Conservation (phyloP, 2,888 invertebrate species). For the Phorcus lineatus region DNA sequence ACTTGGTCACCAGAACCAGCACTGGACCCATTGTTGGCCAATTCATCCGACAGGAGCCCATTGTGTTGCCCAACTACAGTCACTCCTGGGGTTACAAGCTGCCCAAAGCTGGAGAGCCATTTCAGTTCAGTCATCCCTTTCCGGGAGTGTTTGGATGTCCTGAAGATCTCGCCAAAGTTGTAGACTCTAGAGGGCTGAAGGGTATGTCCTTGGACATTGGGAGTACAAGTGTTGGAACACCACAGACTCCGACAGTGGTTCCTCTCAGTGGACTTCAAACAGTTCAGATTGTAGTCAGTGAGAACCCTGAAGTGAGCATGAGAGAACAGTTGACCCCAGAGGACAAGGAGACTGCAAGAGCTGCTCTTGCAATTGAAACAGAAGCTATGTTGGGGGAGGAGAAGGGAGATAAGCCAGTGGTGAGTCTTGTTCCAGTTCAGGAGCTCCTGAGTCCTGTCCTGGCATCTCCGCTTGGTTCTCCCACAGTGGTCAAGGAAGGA, state of each 20-base stretch:
- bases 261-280: not conserved
- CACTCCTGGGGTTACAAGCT: not conserved
- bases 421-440: constrained; percentile 11
- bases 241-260: not conserved
- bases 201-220: not conserved
- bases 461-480: not conserved
- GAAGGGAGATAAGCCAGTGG: not conserved
- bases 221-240: not conserved
- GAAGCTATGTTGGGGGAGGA: too few relatives aligned
- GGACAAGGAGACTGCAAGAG: not conserved
- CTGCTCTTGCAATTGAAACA: not conserved
- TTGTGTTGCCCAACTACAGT: constrained; percentile 10
- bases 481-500: constrained; percentile 18
- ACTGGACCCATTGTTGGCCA: constrained; percentile 65
- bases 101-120: constrained; percentile 43
- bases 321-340: not conserved
- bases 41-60: constrained; percentile 51
- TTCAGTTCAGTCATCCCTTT: constrained; percentile 69
- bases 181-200: not conserved
- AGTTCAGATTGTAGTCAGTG: not conserved
- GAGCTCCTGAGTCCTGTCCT: not conserved
- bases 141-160: constrained; percentile 21
- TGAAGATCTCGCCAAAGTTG: not conserved
- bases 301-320: not conserved
- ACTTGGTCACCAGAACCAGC: constrained; percentile 28